phyloP scores from a whole-genome alignment of 2,797 vertebrate genomes.

The Tapera naevia region DNA sequence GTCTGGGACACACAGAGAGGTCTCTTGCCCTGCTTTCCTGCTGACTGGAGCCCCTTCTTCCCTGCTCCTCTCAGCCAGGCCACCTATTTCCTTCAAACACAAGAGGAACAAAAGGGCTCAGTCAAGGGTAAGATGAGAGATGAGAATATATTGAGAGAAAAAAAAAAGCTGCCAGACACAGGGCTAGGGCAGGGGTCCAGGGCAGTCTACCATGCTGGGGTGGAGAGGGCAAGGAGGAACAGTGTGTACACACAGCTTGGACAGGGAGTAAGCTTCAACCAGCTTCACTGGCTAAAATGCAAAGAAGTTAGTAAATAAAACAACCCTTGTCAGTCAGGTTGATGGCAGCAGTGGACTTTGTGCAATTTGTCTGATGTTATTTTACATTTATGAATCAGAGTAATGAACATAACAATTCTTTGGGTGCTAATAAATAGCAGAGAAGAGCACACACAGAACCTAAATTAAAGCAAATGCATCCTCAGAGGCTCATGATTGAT shows the following conservation, averaged over 20 bases:
- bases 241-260: fast-evolving
- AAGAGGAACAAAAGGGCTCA: background rate
- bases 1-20: background rate
- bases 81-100: background rate
- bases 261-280: background rate
- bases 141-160: background rate
- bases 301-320: background rate
- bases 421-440: background rate
- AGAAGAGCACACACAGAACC: background rate
- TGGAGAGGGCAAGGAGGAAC: background rate
- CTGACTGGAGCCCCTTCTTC: background rate
- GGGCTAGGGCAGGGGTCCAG: background rate
- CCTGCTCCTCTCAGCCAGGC: background rate
- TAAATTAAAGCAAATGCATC: background rate
- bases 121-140: background rate
- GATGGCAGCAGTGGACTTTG: background rate
- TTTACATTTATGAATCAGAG: background rate
- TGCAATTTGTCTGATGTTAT: background rate
- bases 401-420: background rate
- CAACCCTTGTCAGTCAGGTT: background rate
- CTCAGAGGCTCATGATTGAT: background rate
- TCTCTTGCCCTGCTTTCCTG: background rate
- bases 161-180: background rate
- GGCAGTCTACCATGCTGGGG: fast-evolving
- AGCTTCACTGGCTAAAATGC: background rate